Evolutionary conservation across 1,140 invertebrate species (phyloP).

Genomic region (Sminthurinus signatus): DNA sequence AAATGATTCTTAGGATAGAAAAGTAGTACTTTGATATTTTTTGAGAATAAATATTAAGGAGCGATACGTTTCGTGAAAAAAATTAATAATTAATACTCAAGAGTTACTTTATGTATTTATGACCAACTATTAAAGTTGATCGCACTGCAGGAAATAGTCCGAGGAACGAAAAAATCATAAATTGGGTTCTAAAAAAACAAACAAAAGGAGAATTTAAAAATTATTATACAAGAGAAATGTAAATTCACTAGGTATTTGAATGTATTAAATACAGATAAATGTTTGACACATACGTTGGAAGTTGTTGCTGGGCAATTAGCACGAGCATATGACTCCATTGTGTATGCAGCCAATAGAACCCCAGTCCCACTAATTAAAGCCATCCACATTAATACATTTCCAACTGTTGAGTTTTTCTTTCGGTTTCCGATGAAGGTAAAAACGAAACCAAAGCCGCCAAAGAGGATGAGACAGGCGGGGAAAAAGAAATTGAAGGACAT

Average conservation of each 20-base stretch:
- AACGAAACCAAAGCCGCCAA: slow-evolving; percentile 56
- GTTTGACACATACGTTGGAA: background rate
- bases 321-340: slow-evolving; percentile 45
- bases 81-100: too few relatives aligned
- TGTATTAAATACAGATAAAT: background rate
- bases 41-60: too few relatives aligned
- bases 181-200: background rate
- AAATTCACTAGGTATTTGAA: background rate
- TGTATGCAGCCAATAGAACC: slow-evolving; percentile 67
- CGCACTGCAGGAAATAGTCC: slow-evolving; percentile 54
- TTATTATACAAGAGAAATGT: background rate
- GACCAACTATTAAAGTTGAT: slow-evolving; percentile 8
- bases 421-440: slow-evolving; percentile 53
- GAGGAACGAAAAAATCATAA: slow-evolving; percentile 50
- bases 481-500: slow-evolving; percentile 77
- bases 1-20: too few relatives aligned
- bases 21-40: too few relatives aligned
- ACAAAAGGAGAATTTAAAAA: too few relatives aligned
- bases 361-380: slow-evolving; percentile 68
- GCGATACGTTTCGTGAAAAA: too few relatives aligned
- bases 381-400: slow-evolving; percentile 78
- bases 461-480: slow-evolving; percentile 69
- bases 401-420: slow-evolving; percentile 48
- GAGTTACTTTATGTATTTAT: background rate
- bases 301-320: background rate